Evolutionary conservation across 2,113 vertebrate species (phyloP), one percentile per base, ranked within the genome.

Genomic region (Talpa occidentalis): DNA sequence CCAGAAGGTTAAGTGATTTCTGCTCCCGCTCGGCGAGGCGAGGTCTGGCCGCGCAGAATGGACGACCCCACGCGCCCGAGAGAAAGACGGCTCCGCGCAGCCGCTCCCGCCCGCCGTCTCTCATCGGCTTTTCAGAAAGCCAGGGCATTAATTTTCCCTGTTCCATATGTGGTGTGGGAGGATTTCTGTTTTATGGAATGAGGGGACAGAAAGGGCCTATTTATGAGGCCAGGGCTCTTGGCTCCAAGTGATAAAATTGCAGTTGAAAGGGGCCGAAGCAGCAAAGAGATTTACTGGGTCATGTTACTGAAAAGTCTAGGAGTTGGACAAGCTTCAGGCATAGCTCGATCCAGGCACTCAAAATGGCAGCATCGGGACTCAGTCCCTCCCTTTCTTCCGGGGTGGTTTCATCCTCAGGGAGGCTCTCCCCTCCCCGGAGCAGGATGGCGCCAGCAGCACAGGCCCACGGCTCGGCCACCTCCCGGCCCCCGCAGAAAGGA

Each of bases 11-110:
- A 35, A 70, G 77, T 7, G 77, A 59, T 67, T 44, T 47, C 64
- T 60, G 70, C 56, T 47, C 56, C 26, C 1, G 64, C 40, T 60
- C 77, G 30, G 78, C 21, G 42, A 16, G 72, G 70, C 19, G 3
- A 90, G 77, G 70, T 19, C 9, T 7, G 37, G 49, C 32, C 24
- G 0, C 3, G 0, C 54, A 79, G 30, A 28, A 47, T 2, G 60
- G 47, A 32, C 24, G 70, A 73, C 91, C 82, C 35, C 22, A 0
- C 22, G 5, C 62, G 11, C 10, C 22, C 7, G 16, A 24, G 56
- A 35, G 54, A 8, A 69, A 5, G 2, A 47, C 49, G 81, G 0
- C 64, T 6, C 5, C 10, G 0, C 2, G 4, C 4, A 1, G 35
- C 54, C 67, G 70, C 37, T 21, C 16, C 64, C 3, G 0, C 1